Evolutionary conservation across 2,113 vertebrate species (phyloP).

Genomic region (Mormyrus lacerda): DNA sequence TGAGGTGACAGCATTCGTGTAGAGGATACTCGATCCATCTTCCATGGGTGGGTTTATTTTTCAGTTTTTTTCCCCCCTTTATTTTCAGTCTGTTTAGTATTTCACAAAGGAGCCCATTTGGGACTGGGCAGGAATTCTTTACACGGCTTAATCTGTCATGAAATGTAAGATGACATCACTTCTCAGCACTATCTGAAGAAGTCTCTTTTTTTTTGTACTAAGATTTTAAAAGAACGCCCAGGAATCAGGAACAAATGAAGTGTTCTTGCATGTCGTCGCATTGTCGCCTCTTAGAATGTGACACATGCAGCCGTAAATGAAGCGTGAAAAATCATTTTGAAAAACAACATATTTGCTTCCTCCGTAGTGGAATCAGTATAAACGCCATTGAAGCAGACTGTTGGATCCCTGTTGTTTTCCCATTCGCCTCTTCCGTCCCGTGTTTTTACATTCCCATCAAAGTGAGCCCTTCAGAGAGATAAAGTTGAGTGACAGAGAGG

Average conservation of each 20-base stretch:
- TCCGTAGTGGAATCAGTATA: not conserved
- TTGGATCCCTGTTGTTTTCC: not conserved
- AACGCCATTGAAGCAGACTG: not conserved
- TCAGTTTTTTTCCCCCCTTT: not conserved
- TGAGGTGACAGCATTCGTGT: not conserved
- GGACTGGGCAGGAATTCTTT: conserved; percentile 12
- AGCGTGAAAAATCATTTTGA: not conserved
- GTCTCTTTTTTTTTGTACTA: not conserved
- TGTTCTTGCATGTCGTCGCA: not conserved
- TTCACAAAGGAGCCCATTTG: not conserved
- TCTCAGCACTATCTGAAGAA: not conserved
- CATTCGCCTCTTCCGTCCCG: not conserved
- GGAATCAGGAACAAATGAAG: not conserved
- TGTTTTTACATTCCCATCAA: conserved; percentile 2
- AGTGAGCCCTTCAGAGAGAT: conserved; percentile 13
- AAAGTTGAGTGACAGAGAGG: not conserved
- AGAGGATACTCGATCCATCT: not conserved
- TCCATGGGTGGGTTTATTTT: not conserved
- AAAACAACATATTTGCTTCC: not conserved
- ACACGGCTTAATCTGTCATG: not conserved
- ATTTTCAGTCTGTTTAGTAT: not conserved
- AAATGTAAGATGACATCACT: not conserved
- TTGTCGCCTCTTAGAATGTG: not conserved
- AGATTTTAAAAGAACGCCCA: not conserved
- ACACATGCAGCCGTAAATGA: not conserved